Conservation (phyloP, 2,797 vertebrate genomes). For the Anableps anableps region DNA sequence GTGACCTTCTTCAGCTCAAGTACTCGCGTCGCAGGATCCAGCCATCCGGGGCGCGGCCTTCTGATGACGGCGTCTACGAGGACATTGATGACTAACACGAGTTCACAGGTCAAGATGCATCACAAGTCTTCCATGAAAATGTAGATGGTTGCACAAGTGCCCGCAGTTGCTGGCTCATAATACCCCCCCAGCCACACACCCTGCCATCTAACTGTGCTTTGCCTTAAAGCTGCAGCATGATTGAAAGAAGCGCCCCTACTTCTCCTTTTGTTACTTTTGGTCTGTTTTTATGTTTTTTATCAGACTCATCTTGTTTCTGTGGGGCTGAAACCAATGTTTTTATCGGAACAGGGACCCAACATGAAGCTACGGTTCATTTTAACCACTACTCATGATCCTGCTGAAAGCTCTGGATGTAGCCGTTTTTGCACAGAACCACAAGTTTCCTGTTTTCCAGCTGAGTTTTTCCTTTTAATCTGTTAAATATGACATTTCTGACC, state of each 20-base stretch:
- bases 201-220: constrained; percentile 37
- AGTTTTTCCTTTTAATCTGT: too few species aligned
- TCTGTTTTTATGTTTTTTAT: constrained; percentile 1
- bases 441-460: too few species aligned
- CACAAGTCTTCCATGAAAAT: constrained; percentile 55
- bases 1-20: constrained; percentile 88
- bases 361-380: constrained; percentile 5
- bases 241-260: constrained; percentile 21
- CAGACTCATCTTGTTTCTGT: constrained; percentile 8
- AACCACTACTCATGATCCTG: background rate
- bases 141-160: constrained; percentile 34
- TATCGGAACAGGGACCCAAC: background rate
- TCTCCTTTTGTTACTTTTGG: constrained; percentile 7
- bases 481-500: background rate
- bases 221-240: constrained; percentile 43
- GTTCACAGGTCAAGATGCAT: constrained; percentile 32
- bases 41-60: constrained; percentile 81
- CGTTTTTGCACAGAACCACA: constrained; percentile 1
- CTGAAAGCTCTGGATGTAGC: constrained; percentile 4
- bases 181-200: background rate
- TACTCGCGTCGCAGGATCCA: constrained; percentile 86
- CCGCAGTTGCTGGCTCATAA: background rate
- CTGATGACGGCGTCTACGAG: constrained; percentile 73
- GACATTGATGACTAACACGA: constrained; percentile 66
- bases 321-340: constrained; percentile 3